Base-by-base conservation (phyloP, 2,888 invertebrate genomes). In the Calameuta filiformis region DNA sequence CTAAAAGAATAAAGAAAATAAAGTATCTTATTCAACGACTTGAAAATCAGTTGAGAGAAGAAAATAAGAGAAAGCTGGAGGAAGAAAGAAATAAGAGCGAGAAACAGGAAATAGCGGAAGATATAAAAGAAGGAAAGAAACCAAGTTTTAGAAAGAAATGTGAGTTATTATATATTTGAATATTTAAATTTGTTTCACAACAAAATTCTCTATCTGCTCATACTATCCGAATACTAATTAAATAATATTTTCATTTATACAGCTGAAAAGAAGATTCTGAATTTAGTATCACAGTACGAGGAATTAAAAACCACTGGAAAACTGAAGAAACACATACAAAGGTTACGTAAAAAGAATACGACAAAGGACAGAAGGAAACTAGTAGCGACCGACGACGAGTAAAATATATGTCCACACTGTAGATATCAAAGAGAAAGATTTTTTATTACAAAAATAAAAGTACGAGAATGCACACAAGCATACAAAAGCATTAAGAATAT, bases 271-370 rank as follows among this genome's bases (percentile, higher is more conserved):
- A 95, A 95, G 79, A 94, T 97, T 3, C 93, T 96, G 81, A 94
- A 95, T 40, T 92, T 98, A 73, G 95, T 97, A 1, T 94, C 95
- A 68, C 95, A 97, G 89, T 98, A 95, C 88, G 96, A 96, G 82
- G 95, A 96, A 75, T 90, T 98, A 74, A 97, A 97, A 91, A 94
- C 95, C 76, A 92, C 94, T 0, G 97, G 97, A 12, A 95, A 95
- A 86, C 91, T 98, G 2, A 95, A 95, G 83, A 95, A 97, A 83
- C 97, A 98, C 88, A 94, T 98, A 83, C 95, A 95, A 86, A 95
- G 96, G 82, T 93, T 96, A 78, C 94, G 96, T 33, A 97, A 97
- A 89, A 97, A 97, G 90, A 93, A 95, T 79, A 93, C 94, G 4
- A 83, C 77, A 23, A 91, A 86, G 77, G 89, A 89, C 40, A 85